Evolutionary conservation across 1,140 invertebrate species (phyloP), one percentile per base, ranked within the genome.

Genomic region (Babylonia areolata): DNA sequence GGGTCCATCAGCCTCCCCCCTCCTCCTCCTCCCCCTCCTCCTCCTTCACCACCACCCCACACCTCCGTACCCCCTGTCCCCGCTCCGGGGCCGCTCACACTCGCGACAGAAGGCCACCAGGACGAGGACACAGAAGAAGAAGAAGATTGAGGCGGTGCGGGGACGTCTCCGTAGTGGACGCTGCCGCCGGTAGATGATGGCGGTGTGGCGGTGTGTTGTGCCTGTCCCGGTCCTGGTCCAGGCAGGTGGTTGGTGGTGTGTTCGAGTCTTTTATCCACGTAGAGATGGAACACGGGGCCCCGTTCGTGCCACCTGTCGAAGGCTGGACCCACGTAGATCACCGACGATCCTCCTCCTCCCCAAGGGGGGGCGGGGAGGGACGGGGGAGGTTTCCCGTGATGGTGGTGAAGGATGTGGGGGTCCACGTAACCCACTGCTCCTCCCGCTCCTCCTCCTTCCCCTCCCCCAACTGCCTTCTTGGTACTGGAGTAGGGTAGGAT

Each of bases 1-100:
- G 83, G 83, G 69, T 84, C 83, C 40, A 84, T 31, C 69, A 84
- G 83, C 46, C 83, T 80, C 42, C 78, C 78, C 6, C 78, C 78
- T 31, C 40, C 78, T 39, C 3, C 23, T 9, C 37, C 73, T 0
- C 17, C 1, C 46, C 28, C 78, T 12, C 11, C 23, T 20, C 3
- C 2, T 3, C 28, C 77, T 11, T 15, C 39, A 46, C 17, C 46
- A 17, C 9, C 9, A 51, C 9, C 46, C 9, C 9, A 51, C 46
- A 17, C 46, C n/a, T n/a, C n/a, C n/a, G n/a, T n/a, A n/a, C n/a
- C 31, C 11, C 33, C 15, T 37, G 23, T 79, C 37, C 28, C 28
- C 39, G 12, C 17, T 39, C 20, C 23, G 39, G 39, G 37, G 9
- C 9, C 64, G 28, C 64, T 12, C 17, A 69, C 31, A 35, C 73